phyloP scores from a whole-genome alignment of 2,797 vertebrate species.

The Tamandua tetradactyla region DNA sequence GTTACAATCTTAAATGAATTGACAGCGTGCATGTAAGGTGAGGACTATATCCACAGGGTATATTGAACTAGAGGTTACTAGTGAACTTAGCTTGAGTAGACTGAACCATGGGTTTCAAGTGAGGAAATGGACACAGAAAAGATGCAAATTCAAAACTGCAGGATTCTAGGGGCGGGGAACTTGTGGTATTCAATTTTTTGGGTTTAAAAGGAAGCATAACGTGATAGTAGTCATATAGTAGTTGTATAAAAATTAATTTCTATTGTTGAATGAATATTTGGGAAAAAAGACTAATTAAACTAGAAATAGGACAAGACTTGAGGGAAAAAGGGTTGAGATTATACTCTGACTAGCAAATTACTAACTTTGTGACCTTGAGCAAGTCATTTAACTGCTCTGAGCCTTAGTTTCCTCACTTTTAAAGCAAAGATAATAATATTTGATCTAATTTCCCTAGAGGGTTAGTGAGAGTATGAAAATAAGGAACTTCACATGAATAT shows the following conservation, averaged over 20 bases:
- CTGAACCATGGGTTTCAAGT: background rate
- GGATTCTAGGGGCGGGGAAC: background rate
- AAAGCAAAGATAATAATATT: constrained; percentile 66
- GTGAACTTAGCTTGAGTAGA: background rate
- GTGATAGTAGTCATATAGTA: background rate
- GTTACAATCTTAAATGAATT: background rate
- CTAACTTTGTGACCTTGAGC: constrained; percentile 77
- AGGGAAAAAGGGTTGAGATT: constrained; percentile 60
- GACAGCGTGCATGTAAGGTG: background rate
- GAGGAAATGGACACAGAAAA: background rate
- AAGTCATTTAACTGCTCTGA: constrained; percentile 75
- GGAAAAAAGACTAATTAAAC: constrained; percentile 69
- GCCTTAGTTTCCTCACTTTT: constrained; percentile 55
- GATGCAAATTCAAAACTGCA: background rate
- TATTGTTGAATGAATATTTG: constrained; percentile 37
- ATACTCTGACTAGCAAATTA: constrained; percentile 63
- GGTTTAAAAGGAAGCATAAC: background rate
- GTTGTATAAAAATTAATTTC: constrained; percentile 48
- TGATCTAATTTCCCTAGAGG: constrained; percentile 62
- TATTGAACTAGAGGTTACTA: background rate
- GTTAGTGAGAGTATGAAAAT: background rate
- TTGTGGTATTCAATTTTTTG: background rate
- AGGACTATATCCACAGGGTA: background rate
- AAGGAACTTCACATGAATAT: background rate
- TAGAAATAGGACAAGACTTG: constrained; percentile 76